phyloP scores from a whole-genome alignment of 1,140 invertebrate genomes.

The Apolygus lucorum region DNA sequence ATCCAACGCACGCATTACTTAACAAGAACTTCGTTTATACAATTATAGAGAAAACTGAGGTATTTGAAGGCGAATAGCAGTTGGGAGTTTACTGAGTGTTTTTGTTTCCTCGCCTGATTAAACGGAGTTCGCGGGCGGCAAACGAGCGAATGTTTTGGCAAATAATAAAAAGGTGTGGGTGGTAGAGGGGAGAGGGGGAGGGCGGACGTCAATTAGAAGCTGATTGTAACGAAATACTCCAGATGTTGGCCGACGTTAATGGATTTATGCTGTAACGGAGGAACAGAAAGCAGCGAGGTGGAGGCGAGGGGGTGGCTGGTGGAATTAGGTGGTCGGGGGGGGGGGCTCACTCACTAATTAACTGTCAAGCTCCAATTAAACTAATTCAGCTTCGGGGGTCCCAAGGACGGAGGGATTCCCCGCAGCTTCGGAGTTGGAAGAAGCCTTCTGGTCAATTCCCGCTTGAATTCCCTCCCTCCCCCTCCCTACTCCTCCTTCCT shows the following conservation, averaged over 20 bases:
- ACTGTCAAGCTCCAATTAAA: background rate
- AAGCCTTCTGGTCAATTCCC: background rate
- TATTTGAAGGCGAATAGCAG: too few relatives aligned
- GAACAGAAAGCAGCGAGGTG: background rate
- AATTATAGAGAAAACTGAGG: too few relatives aligned
- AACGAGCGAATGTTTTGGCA: too few relatives aligned
- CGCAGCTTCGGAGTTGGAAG: background rate
- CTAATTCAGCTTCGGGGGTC: slow-evolving; percentile 1
- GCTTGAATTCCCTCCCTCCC: background rate
- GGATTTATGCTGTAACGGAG: background rate
- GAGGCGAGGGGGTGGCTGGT: background rate
- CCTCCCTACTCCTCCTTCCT: background rate
- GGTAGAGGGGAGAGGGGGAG: background rate
- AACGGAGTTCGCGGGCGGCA: too few relatives aligned
- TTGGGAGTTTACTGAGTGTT: too few relatives aligned
- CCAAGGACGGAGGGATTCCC: too few relatives aligned
- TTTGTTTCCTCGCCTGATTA: too few relatives aligned
- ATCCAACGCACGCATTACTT: too few relatives aligned
- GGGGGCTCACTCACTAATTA: background rate
- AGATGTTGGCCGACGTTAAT: background rate
- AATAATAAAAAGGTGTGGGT: too few relatives aligned
- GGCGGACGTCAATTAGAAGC: background rate
- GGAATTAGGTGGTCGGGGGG: background rate
- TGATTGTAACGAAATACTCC: background rate
- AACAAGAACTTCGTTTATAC: too few relatives aligned